These are phyloP conservation scores for Ennomos quercinarius DNA, from an alignment of 2,888 invertebrate genomes.

Conservation along the genomic window DNA sequence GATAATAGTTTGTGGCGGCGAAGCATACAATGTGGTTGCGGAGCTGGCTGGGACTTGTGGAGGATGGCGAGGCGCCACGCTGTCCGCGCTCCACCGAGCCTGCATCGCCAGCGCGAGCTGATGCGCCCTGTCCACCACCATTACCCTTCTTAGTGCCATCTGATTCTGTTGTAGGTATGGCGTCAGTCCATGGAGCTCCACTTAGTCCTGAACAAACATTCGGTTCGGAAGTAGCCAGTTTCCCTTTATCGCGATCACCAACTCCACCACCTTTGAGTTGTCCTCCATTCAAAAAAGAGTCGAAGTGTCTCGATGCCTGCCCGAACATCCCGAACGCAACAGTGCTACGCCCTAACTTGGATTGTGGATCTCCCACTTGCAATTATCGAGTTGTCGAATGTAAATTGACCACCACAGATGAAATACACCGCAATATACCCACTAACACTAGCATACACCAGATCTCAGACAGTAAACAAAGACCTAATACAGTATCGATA, in stretches of 20 bases:
- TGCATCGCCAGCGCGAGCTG: slow-evolving; percentile 88
- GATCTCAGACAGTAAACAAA: no score
- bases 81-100: slow-evolving; percentile 90
- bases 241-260: slow-evolving; percentile 90
- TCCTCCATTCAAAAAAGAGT: slow-evolving; percentile 77
- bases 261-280: slow-evolving; percentile 88
- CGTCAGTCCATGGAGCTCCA: slow-evolving; percentile 87
- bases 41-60: slow-evolving; percentile 75
- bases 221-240: slow-evolving; percentile 91
- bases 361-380: no score
- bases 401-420: no score
- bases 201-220: slow-evolving; percentile 90
- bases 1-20: no score
- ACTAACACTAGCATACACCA: no score
- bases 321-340: no score
- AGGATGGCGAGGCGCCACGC: slow-evolving; percentile 84
- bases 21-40: no score
- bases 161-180: slow-evolving; percentile 89
- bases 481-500: no score
- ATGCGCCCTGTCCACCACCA: slow-evolving; percentile 91
- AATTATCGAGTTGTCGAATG: no score
- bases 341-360: no score
- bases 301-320: slow-evolving; percentile 64
- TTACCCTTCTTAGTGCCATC: slow-evolving; percentile 90
- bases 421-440: no score